Conservation (phyloP, 2,113 vertebrate species). For the Pterocles gutturalis region DNA sequence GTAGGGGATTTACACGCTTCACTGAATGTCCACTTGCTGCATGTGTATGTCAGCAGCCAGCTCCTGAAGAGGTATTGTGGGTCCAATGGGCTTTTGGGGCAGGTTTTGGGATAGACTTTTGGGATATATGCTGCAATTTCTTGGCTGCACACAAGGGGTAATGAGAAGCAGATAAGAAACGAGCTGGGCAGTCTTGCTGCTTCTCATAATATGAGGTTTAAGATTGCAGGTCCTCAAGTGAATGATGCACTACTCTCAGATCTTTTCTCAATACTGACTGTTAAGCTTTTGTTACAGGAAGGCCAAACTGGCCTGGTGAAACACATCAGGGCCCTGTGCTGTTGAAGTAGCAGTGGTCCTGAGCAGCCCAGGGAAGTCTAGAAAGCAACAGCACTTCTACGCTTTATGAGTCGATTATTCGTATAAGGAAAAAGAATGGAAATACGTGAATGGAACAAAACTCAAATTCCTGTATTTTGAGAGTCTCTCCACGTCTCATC, state of each 20-base stretch:
- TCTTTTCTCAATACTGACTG: neutral
- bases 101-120: neutral
- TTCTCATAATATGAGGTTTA: neutral
- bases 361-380: neutral
- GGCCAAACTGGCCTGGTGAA: neutral
- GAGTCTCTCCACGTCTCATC: neutral
- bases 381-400: neutral
- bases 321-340: neutral
- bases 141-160: neutral
- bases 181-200: neutral
- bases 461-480: neutral
- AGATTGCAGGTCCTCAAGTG: neutral
- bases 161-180: neutral
- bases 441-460: neutral
- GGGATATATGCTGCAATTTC: neutral
- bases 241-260: neutral
- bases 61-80: neutral
- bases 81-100: neutral
- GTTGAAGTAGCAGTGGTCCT: neutral
- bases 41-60: neutral
- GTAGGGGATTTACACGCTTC: neutral
- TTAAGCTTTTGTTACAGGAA: neutral
- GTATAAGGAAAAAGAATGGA: neutral
- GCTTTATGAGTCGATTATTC: neutral
- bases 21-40: slow-evolving; percentile 1